Evolutionary conservation across 2,797 vertebrate genomes (phyloP).

Genomic region (Balearica regulorum): DNA sequence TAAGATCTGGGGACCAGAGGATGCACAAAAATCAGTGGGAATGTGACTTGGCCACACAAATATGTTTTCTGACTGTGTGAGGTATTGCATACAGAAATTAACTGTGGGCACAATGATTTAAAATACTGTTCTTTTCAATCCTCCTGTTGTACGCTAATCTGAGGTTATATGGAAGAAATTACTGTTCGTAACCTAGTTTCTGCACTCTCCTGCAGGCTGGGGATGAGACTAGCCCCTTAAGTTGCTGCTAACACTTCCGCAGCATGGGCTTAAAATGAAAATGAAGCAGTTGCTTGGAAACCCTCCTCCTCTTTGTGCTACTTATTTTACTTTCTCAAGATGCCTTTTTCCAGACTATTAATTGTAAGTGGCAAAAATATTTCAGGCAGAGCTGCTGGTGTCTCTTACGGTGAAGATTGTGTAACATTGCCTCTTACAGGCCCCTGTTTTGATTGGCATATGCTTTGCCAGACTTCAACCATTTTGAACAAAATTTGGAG

Average conservation of each 20-base stretch:
- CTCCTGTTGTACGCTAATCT: not conserved
- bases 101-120: not conserved
- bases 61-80: not conserved
- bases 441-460: not conserved
- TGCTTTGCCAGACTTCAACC: not conserved
- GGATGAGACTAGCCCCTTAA: constrained; percentile 12
- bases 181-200: constrained; percentile 12
- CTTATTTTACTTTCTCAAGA: constrained; percentile 53
- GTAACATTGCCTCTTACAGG: not conserved
- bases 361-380: constrained; percentile 59
- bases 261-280: constrained; percentile 38
- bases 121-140: not conserved
- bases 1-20: not conserved
- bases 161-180: not conserved
- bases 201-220: not conserved
- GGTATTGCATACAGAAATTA: not conserved
- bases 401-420: constrained; percentile 12
- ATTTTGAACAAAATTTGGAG: not conserved
- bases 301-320: constrained; percentile 50
- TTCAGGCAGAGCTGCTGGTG: constrained; percentile 2
- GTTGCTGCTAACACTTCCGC: constrained; percentile 31
- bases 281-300: constrained; percentile 62
- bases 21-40: not conserved
- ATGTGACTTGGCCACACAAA: not conserved
- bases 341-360: constrained; percentile 54